phyloP scores from a whole-genome alignment of 2,888 invertebrate genomes.

The Andrena bucephala region DNA sequence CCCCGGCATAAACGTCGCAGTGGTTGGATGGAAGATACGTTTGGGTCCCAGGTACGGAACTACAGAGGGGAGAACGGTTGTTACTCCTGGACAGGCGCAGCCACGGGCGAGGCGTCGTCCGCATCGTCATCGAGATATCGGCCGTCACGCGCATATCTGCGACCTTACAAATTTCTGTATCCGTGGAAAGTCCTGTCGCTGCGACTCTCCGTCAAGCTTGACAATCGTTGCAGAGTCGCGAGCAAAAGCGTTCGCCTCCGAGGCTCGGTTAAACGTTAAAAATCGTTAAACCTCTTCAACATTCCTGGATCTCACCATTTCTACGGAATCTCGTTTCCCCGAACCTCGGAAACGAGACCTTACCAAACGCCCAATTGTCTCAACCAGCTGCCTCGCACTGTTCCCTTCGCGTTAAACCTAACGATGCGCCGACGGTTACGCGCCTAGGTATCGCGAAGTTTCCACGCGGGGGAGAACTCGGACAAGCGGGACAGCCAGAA shows the following conservation, averaged over 20 bases:
- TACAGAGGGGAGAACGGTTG: constrained; percentile 72
- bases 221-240: neutral
- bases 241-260: neutral
- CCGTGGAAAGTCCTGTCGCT: constrained; percentile 1
- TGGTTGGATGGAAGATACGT: constrained; percentile 62
- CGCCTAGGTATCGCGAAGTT: neutral
- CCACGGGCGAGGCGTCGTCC: constrained; percentile 54
- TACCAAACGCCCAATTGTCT: too few relatives aligned
- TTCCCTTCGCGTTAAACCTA: neutral
- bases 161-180: constrained; percentile 68
- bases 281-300: too few relatives aligned
- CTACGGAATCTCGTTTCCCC: too few relatives aligned
- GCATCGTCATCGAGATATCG: constrained; percentile 67
- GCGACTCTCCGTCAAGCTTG: neutral
- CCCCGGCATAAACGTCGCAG: constrained; percentile 73
- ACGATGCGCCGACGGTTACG: neutral
- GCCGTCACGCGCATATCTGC: constrained; percentile 75
- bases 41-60: constrained; percentile 71
- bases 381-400: neutral
- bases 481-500: neutral
- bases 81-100: constrained; percentile 76
- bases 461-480: neutral
- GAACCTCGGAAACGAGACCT: too few relatives aligned
- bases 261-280: neutral
- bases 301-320: too few relatives aligned